Evolutionary conservation across 2,888 invertebrate genomes (phyloP), one percentile per base, ranked within the genome.

Genomic region (Ochlodes sylvanus): DNA sequence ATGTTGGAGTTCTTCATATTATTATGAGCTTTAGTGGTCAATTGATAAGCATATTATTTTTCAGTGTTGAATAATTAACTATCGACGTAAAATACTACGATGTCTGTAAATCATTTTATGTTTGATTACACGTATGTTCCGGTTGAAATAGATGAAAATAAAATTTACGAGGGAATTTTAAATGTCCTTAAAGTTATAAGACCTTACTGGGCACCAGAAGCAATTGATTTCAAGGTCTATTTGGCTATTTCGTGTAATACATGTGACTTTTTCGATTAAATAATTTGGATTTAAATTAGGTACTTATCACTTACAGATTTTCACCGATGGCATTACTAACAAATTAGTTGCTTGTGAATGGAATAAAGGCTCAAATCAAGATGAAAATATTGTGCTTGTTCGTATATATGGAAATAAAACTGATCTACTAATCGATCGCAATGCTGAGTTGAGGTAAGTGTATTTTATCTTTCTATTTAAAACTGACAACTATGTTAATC

Each of bases 251-350:
- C 17, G 19, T 10, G 10, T 12, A 10, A 38, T 34, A 9, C 34
- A 9, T 55, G 12, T 3, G 0, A 17, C 7, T 7, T 47, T 47
- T 17, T 10, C 17, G 3, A 50, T n/a, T 19, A 19, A 15, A 12
- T 19, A 50, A 19, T 50, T 50, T 50, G 12, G 0, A 42, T 60
- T 27, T n/a, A 17, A 58, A n/a, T n/a, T n/a, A n/a, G n/a, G n/a
- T n/a, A n/a, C n/a, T n/a, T n/a, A n/a, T n/a, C 17, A 68, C 57
- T 79, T 82, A 70, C 90, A 99, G 98, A 90, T 96, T 81, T 98
- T 99, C 88, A 98, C 98, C 72, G 97, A 98, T 94, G 99, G 99
- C 55, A 97, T 98, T 72, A 98, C 98, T 58, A 99, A 99, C 91
- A 98, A 97, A 88, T 94, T 99, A 77, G 95, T 98, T 66, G 97